Evolutionary conservation across 30 jellyfish, hydroid and myxozoan species (phyloP).

Genomic region (Pseudorhiza aurosa): DNA sequence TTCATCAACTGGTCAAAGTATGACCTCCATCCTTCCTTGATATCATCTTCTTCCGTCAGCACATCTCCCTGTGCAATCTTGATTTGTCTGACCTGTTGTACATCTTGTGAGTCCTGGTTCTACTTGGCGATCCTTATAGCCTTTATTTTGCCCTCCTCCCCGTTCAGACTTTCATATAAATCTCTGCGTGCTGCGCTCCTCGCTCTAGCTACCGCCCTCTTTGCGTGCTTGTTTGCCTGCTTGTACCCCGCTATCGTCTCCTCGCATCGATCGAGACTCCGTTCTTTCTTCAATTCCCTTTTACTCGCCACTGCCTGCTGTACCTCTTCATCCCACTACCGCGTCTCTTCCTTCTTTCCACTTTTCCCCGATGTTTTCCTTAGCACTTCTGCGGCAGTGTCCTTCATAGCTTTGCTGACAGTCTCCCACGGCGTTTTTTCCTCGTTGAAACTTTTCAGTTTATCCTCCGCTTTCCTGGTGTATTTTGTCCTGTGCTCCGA

Average conservation of each 20-base stretch:
- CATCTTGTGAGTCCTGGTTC: slow-evolving; percentile 25
- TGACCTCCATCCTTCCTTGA: slow-evolving; percentile 25
- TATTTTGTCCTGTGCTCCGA: neutral
- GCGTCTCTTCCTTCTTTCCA: slow-evolving; percentile 1
- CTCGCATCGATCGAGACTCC: neutral
- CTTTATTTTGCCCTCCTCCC: neutral
- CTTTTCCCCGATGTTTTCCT: neutral
- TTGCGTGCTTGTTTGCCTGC: slow-evolving; percentile 10
- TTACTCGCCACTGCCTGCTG: slow-evolving; percentile 13
- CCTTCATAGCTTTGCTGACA: too few relatives aligned
- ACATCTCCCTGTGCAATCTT: slow-evolving; percentile 17
- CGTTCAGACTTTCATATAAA: slow-evolving; percentile 11
- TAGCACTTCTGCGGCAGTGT: too few relatives aligned
- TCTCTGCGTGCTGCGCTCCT: neutral
- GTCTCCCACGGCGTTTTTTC: too few relatives aligned
- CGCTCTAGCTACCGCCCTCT: slow-evolving; percentile 29
- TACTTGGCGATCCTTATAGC: slow-evolving; percentile 28
- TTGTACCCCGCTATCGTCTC: slow-evolving; percentile 9
- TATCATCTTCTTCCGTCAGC: slow-evolving; percentile 18
- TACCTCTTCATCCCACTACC: slow-evolving; percentile 32
- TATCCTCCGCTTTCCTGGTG: neutral
- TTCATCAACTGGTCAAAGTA: slow-evolving; percentile 34
- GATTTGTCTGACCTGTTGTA: neutral
- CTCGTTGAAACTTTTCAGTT: neutral
- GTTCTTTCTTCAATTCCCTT: neutral